Evolutionary conservation across 2,888 invertebrate genomes (phyloP), one percentile per base, ranked within the genome.

Genomic region (Aproaerema taeniolella): DNA sequence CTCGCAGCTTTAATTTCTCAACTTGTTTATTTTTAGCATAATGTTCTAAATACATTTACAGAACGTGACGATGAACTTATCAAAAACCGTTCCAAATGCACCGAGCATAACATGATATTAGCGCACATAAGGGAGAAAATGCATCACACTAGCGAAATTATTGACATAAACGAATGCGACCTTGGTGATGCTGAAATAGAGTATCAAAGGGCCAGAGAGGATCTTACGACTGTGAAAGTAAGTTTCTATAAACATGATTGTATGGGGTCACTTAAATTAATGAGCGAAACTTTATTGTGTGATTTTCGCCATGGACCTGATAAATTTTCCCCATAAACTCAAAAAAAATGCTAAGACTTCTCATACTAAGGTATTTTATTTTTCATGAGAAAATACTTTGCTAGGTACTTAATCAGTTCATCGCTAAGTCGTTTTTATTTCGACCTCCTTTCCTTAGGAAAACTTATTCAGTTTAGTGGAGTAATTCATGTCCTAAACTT

Each of bases 61-160:
- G 87, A 87, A 46, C 69, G 83, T 6, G 83, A 87, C 45, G 85
- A 85, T 15, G 85, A 86, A 42, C 64, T 87, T 1, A 77, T 81
- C 36, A 82, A 68, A 48, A 80, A 87, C 49, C 74, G 86, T 1
- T 47, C 54, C 0, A 85, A 80, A 51, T 86, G 85, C 39, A 78
- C 80, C 1, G 85, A 86, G 46, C 81, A 86, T 45, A 85, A 85
- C 48, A 83, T 85, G 48, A 88, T 81, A 38, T 54, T 83, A 39
- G 85, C 85, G 6, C 87, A 87, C 46, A 86, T 87, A 2, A 68
- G 83, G 43, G 87, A 87, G 45, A 86, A 87, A 50, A 85, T 87
- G 82, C 65, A 81, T 48, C 86, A 83, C 50, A 85, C 83, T 0
- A 79, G 81, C 13, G 75, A 85, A 50, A 75, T 82, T n/a, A 86